phyloP scores from a whole-genome alignment of 2,797 vertebrate genomes.

The Rhyacichthys aspro region DNA sequence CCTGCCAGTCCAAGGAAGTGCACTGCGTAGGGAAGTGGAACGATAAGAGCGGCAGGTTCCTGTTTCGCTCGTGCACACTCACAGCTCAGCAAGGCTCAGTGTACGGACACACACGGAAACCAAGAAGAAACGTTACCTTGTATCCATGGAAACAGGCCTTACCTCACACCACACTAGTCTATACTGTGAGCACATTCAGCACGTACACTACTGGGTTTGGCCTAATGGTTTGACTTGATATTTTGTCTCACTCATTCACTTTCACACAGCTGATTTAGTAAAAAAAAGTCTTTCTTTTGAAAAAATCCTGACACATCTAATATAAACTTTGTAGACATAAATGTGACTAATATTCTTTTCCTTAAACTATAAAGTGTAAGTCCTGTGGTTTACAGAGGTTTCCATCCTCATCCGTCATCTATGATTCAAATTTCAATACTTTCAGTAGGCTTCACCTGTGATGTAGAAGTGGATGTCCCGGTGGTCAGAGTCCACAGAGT shows the following conservation, averaged over 20 bases:
- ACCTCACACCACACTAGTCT: constrained; percentile 15
- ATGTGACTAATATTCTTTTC: too few species aligned
- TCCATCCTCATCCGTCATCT: too few species aligned
- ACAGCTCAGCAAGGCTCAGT: constrained; percentile 17
- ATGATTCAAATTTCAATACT: too few species aligned
- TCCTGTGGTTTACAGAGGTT: too few species aligned
- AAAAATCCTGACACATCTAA: too few species aligned
- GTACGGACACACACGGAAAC: constrained; percentile 35
- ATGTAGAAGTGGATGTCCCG: constrained; percentile 89
- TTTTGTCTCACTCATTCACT: neutral
- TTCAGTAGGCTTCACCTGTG: constrained; percentile 84
- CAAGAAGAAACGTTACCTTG: constrained; percentile 37
- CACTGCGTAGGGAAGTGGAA: constrained; percentile 77
- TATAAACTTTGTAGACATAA: too few species aligned
- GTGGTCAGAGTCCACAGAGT: constrained; percentile 85
- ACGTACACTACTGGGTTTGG: constrained; percentile 10
- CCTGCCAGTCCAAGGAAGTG: constrained; percentile 86
- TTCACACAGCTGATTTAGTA: neutral
- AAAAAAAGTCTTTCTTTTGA: too few species aligned
- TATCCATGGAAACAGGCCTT: constrained; percentile 77
- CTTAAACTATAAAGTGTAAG: too few species aligned
- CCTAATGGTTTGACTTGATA: constrained; percentile 16
- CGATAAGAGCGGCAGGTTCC: constrained; percentile 95
- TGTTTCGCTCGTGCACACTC: constrained; percentile 83
- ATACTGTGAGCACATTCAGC: constrained; percentile 7